Percentiles rank a stretch among this genome's conserved stretches.
Conservation (phyloP, 2,888 invertebrate species). For the Diarsia brunnea region DNA sequence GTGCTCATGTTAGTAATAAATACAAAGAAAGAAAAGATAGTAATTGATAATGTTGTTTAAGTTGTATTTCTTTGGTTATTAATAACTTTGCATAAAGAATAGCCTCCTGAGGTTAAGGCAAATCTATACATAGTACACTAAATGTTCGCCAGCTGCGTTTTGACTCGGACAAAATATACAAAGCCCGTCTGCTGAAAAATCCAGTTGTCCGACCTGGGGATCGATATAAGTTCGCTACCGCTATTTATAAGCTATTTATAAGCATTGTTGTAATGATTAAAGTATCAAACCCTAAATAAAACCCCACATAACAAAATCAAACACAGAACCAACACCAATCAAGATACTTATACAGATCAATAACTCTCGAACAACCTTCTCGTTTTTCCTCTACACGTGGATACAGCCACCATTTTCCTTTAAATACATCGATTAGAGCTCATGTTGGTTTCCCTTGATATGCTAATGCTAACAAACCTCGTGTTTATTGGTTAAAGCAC, state of each 20-base stretch:
- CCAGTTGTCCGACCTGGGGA: too few species aligned
- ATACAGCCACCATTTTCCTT: constrained; percentile 12
- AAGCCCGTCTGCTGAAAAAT: not conserved
- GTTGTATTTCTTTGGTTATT: not conserved
- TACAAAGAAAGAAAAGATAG: not conserved
- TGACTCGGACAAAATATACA: not conserved
- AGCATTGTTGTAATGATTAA: not conserved
- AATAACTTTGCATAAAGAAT: not conserved
- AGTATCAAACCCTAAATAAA: not conserved
- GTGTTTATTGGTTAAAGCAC: constrained; percentile 22
- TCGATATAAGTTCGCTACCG: too few species aligned
- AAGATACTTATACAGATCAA: not conserved
- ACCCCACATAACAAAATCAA: not conserved
- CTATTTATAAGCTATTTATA: too few species aligned
- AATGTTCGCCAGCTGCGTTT: too few species aligned
- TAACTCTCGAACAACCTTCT: not conserved
- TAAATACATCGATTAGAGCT: constrained; percentile 19
- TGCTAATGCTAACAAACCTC: constrained; percentile 17
- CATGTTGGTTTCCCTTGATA: constrained; percentile 26
- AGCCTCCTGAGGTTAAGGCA: not conserved
- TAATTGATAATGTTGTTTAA: not conserved
- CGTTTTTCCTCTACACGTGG: constrained; percentile 25
- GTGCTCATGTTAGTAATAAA: not conserved
- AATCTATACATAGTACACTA: not conserved
- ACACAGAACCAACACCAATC: not conserved